Conservation (phyloP, 2,797 vertebrate species). For the Crenuchus spilurus region DNA sequence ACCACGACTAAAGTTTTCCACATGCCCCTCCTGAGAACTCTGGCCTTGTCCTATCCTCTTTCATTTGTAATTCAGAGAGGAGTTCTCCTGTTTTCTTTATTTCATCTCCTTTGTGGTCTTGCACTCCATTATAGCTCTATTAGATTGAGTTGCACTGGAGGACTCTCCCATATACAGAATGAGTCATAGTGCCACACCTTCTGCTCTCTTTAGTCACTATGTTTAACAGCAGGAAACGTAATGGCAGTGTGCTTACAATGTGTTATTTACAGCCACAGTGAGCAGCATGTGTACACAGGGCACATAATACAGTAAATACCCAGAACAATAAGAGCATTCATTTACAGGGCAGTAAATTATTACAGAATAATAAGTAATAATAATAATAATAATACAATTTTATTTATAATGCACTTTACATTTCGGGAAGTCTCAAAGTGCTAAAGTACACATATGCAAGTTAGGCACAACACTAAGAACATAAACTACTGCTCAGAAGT, state of each 20-base stretch:
- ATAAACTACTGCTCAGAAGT: too few relatives aligned
- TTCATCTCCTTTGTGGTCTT: slow-evolving; percentile 7
- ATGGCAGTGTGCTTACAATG: neutral
- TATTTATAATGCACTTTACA: too few relatives aligned
- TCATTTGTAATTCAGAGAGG: neutral
- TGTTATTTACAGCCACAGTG: too few relatives aligned
- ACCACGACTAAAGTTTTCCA: slow-evolving; percentile 21
- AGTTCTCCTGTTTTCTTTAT: slow-evolving; percentile 10
- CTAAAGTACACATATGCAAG: too few relatives aligned
- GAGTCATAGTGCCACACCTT: slow-evolving; percentile 6
- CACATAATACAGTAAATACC: too few relatives aligned
- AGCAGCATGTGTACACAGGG: too few relatives aligned
- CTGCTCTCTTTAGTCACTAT: neutral
- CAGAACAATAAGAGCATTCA: too few relatives aligned
- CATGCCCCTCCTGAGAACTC: slow-evolving; percentile 12
- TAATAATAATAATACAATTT: too few relatives aligned
- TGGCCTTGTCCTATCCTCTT: neutral
- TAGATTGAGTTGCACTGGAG: slow-evolving; percentile 8
- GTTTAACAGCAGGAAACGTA: neutral
- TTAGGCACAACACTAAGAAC: too few relatives aligned
- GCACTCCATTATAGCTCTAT: slow-evolving; percentile 7
- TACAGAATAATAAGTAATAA: too few relatives aligned
- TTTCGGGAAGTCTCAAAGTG: too few relatives aligned
- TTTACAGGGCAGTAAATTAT: too few relatives aligned
- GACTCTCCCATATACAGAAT: slow-evolving; percentile 4